Evolutionary conservation across 2,888 invertebrate genomes (phyloP).

Genomic region (Unio delphinus): DNA sequence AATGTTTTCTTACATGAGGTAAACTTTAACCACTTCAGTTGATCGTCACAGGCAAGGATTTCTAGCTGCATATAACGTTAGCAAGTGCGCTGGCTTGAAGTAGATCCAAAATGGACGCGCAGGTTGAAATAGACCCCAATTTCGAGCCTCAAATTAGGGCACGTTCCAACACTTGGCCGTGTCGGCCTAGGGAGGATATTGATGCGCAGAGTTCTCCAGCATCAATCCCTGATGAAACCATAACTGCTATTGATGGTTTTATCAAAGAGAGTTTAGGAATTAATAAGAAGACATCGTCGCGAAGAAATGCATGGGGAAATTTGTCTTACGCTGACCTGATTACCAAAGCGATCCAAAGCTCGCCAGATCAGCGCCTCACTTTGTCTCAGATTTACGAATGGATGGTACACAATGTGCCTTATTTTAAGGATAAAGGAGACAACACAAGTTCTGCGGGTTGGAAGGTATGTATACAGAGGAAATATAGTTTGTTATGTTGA

Average conservation of each 20-base stretch:
- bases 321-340: slow-evolving; percentile 96
- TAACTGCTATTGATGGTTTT: slow-evolving; percentile 31
- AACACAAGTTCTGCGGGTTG: slow-evolving; percentile 99
- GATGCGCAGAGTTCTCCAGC: slow-evolving; percentile 53
- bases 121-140: slow-evolving; percentile 80
- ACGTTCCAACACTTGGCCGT: slow-evolving; percentile 98
- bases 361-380: slow-evolving; percentile 94
- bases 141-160: slow-evolving; percentile 94
- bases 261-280: slow-evolving; percentile 54
- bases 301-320: slow-evolving; percentile 72
- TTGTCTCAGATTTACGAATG: slow-evolving; percentile 99
- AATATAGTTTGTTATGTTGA: no score
- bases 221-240: slow-evolving; percentile 44
- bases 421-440: slow-evolving; percentile 99
- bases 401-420: slow-evolving; percentile 99
- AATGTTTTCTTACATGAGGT: background rate
- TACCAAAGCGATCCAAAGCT: slow-evolving; percentile 97
- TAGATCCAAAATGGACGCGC: slow-evolving; percentile 60
- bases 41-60: slow-evolving; percentile 4
- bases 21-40: background rate
- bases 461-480: slow-evolving; percentile 85
- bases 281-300: slow-evolving; percentile 89
- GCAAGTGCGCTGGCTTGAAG: slow-evolving; percentile 33
- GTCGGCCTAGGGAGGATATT: slow-evolving; percentile 74
- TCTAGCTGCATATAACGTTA: slow-evolving; percentile 9